These are phyloP conservation scores for Alectura lathami DNA, from an alignment of 2,113 vertebrate species.

Conservation along the genomic window DNA sequence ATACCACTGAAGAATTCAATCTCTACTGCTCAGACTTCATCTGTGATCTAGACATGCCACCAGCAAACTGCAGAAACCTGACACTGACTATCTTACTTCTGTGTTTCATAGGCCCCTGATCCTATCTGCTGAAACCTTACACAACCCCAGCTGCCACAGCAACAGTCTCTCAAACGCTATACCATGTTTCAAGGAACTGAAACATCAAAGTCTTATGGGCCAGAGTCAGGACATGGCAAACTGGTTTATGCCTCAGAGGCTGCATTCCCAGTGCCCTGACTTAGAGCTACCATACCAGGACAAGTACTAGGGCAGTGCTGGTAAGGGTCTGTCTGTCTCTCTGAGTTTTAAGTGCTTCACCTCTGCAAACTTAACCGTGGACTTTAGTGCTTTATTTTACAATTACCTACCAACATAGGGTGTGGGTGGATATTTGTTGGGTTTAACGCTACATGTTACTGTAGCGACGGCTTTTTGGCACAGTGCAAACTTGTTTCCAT, in stretches of 20 bases:
- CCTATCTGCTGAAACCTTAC: not conserved
- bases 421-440: not conserved
- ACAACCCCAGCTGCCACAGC: not conserved
- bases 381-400: not conserved
- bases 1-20: not conserved
- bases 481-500: not conserved
- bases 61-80: not conserved
- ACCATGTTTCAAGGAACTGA: not conserved
- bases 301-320: not conserved
- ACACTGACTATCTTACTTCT: not conserved
- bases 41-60: not conserved
- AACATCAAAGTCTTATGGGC: not conserved
- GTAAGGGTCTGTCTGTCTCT: not conserved
- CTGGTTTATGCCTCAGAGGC: not conserved
- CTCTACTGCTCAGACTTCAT: not conserved
- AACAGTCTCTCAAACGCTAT: not conserved
- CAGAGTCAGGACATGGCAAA: not conserved
- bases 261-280: not conserved
- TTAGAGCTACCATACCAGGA: not conserved
- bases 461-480: not conserved
- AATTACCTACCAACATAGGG: not conserved
- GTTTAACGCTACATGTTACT: not conserved
- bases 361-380: not conserved
- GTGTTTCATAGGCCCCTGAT: not conserved
- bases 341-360: not conserved